phyloP scores from a whole-genome alignment of 2,888 invertebrate species.

The Scaptomyza parva region DNA sequence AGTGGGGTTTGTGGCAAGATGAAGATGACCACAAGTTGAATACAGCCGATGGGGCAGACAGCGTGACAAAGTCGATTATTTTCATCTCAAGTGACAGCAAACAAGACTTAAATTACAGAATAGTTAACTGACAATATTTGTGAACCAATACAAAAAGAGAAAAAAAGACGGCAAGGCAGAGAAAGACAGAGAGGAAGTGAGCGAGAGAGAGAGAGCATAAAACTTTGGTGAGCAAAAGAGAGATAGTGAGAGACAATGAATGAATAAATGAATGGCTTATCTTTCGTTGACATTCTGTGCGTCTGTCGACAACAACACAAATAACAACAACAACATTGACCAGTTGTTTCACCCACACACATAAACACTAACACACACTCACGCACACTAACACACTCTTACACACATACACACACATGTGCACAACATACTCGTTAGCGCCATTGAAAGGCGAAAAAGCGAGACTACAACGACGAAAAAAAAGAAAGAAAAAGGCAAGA shows the following conservation, averaged over 20 bases:
- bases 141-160: background rate
- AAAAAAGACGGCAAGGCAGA: too few relatives aligned
- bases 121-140: conserved; percentile 63
- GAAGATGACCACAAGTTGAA: conserved; percentile 5
- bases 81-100: conserved; percentile 79
- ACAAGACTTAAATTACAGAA: conserved; percentile 78
- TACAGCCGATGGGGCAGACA: conserved; percentile 58
- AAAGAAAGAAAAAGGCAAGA: conserved; percentile 22
- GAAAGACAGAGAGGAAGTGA: background rate
- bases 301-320: too few relatives aligned
- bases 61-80: conserved; percentile 77
- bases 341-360: conserved; percentile 60
- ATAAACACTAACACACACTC: conserved; percentile 15
- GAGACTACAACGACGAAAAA: conserved; percentile 6
- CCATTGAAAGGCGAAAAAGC: conserved; percentile 20
- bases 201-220: background rate
- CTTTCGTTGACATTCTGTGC: conserved; percentile 77
- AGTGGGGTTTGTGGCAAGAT: too few relatives aligned
- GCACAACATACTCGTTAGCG: conserved; percentile 66
- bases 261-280: conserved; percentile 81
- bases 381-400: too few relatives aligned
- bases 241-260: conserved; percentile 58
- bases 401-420: conserved; percentile 5
- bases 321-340: conserved; percentile 82
- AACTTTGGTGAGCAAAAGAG: too few relatives aligned